These are phyloP conservation scores for Coecobrya sp. DNA, from an alignment of 2,888 invertebrate species.

Conservation along the genomic window DNA sequence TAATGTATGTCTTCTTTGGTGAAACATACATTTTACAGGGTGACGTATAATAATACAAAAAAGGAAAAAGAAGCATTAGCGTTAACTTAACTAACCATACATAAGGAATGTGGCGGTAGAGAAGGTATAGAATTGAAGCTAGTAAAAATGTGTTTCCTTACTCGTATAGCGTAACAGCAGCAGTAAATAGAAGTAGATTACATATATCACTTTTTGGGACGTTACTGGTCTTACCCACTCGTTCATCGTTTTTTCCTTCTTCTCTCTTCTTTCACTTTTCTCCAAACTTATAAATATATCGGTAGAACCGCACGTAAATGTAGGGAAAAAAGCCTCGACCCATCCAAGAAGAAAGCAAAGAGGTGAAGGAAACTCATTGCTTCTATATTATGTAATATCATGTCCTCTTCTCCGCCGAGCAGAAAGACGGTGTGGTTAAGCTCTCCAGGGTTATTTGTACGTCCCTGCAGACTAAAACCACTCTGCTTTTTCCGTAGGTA, in stretches of 20 bases:
- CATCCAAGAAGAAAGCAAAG: constrained; percentile 9
- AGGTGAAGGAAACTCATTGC: constrained; percentile 22
- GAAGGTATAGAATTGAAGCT: background rate
- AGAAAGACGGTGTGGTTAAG: constrained; percentile 6
- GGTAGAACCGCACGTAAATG: background rate
- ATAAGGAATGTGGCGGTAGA: constrained; percentile 8
- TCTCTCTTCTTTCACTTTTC: background rate
- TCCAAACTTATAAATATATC: background rate
- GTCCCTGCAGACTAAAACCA: constrained; percentile 47
- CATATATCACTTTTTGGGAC: constrained; percentile 66
- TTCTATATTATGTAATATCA: constrained; percentile 42
- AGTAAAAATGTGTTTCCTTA: background rate
- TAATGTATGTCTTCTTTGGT: constrained; percentile 60
- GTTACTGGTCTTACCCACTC: constrained; percentile 30
- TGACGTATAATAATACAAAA: constrained; percentile 42
- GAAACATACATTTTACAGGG: constrained; percentile 45
- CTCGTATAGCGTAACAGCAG: background rate
- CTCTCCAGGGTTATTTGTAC: constrained; percentile 58
- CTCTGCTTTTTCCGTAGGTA: background rate
- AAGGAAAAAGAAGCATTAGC: constrained; percentile 45
- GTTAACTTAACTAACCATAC: constrained; percentile 55
- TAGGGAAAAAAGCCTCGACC: constrained; percentile 7
- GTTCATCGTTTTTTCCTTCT: constrained; percentile 13
- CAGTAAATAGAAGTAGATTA: constrained; percentile 53
- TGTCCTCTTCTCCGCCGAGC: constrained; percentile 44